Conservation (phyloP, 2,113 vertebrate genomes). For the Gasterosteus aculeatus region DNA sequence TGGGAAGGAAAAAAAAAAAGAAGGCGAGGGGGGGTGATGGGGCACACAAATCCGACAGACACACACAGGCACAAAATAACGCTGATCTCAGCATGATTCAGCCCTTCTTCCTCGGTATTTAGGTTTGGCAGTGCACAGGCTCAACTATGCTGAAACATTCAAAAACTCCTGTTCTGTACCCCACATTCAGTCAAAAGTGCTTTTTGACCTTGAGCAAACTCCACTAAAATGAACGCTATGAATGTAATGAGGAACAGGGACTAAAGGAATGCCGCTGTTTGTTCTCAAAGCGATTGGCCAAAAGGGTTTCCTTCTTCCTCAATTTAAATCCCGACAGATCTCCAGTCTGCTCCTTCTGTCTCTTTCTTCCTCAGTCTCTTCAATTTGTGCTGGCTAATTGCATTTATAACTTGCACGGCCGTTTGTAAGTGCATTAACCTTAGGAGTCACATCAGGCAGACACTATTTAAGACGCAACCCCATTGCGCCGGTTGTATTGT, state of each 20-base stretch:
- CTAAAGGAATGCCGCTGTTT: slow-evolving; percentile 10
- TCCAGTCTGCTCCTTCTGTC: slow-evolving; percentile 9
- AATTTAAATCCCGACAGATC: slow-evolving; percentile 58
- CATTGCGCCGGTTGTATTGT: slow-evolving; percentile 56
- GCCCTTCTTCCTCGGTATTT: slow-evolving; percentile 27
- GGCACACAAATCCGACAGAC: slow-evolving; percentile 40
- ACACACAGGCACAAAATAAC: slow-evolving; percentile 15
- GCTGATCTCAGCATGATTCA: slow-evolving; percentile 72
- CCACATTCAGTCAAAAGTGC: neutral
- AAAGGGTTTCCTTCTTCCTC: slow-evolving; percentile 18
- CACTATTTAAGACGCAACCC: slow-evolving; percentile 66
- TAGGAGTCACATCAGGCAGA: slow-evolving; percentile 58
- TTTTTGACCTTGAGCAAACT: slow-evolving; percentile 36
- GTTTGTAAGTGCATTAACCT: slow-evolving; percentile 68
- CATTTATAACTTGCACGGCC: slow-evolving; percentile 46
- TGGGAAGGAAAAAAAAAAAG: slow-evolving; percentile 30
- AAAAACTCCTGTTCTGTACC: slow-evolving; percentile 31
- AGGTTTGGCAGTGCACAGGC: slow-evolving; percentile 34
- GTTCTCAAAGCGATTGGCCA: slow-evolving; percentile 32
- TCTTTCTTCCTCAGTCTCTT: slow-evolving; percentile 36
- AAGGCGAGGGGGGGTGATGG: slow-evolving; percentile 22
- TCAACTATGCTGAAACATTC: slow-evolving; percentile 15
- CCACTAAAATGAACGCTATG: slow-evolving; percentile 18
- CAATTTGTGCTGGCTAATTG: slow-evolving; percentile 69
- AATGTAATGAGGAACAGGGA: slow-evolving; percentile 39